Evolutionary conservation across 1,140 invertebrate species (phyloP).

Genomic region (Ganaspis sp.): DNA sequence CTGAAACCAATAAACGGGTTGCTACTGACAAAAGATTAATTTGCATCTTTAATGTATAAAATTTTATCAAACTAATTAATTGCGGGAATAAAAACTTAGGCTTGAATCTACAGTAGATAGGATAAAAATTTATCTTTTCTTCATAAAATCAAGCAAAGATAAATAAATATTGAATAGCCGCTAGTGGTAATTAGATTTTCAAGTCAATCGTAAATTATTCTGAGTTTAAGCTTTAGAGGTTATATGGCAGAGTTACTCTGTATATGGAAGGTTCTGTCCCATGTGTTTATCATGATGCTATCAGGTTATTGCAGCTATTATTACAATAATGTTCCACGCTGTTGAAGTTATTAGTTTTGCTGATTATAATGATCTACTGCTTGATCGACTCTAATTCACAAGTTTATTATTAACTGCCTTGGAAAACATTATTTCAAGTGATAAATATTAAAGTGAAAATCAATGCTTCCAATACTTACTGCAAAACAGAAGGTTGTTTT

Average conservation of each 20-base stretch:
- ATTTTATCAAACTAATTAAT: too few relatives aligned
- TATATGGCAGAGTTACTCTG: background rate
- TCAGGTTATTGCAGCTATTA: slow-evolving; percentile 16
- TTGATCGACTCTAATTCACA: background rate
- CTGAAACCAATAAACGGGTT: too few relatives aligned
- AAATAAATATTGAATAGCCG: too few relatives aligned
- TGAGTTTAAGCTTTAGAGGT: background rate
- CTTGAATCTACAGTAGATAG: too few relatives aligned
- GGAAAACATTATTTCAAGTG: background rate
- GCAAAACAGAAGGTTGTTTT: too few relatives aligned
- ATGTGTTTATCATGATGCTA: slow-evolving; percentile 11
- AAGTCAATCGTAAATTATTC: background rate
- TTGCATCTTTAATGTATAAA: too few relatives aligned
- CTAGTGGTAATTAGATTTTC: background rate
- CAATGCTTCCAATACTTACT: too few relatives aligned
- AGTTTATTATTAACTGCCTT: background rate
- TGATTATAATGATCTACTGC: slow-evolving; percentile 3
- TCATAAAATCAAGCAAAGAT: too few relatives aligned
- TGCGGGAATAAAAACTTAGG: too few relatives aligned
- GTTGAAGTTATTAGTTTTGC: slow-evolving; percentile 11
- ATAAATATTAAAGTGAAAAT: background rate
- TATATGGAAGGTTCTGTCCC: background rate
- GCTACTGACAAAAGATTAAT: too few relatives aligned
- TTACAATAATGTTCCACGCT: slow-evolving; percentile 2
- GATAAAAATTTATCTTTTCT: too few relatives aligned